These are phyloP conservation scores for Minunthozetes semirufus DNA, from an alignment of 2,888 invertebrate species.

Conservation along the genomic window DNA sequence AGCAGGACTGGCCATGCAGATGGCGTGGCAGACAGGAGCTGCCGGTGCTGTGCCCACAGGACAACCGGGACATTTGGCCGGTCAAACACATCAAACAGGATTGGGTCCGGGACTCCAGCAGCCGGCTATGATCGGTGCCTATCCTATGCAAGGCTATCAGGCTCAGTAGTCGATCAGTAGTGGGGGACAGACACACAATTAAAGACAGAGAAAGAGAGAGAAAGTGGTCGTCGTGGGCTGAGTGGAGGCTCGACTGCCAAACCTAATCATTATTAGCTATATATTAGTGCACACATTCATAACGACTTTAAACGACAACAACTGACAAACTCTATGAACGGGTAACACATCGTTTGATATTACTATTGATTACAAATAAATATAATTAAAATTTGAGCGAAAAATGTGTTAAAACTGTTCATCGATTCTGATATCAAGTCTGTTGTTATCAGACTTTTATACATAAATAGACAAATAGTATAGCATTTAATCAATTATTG, in stretches of 20 bases:
- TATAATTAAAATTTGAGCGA: no score
- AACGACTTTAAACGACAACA: slow-evolving; percentile 6
- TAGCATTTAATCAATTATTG: slow-evolving; percentile 16
- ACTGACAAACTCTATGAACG: slow-evolving; percentile 14
- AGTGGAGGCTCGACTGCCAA: background rate
- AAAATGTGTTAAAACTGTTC: no score
- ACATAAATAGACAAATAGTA: background rate
- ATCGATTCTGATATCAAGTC: no score
- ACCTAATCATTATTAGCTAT: slow-evolving; percentile 11
- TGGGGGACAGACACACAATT: background rate
- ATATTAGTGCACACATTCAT: slow-evolving; percentile 17
- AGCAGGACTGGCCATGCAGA: slow-evolving; percentile 50
- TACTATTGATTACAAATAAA: no score
- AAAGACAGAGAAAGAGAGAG: no score
- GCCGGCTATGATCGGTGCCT: slow-evolving; percentile 54
- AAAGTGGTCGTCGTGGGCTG: background rate
- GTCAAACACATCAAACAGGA: slow-evolving; percentile 53
- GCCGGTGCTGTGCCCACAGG: slow-evolving; percentile 50
- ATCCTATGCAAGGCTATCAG: slow-evolving; percentile 44
- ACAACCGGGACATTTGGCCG: slow-evolving; percentile 51
- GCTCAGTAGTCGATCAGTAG: slow-evolving; percentile 41
- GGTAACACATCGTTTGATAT: slow-evolving; percentile 14
- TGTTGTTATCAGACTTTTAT: background rate
- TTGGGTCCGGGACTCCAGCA: slow-evolving; percentile 51
- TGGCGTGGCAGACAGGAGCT: slow-evolving; percentile 51